phyloP scores from a whole-genome alignment of 2,797 vertebrate genomes.

The Serranus cabrilla region DNA sequence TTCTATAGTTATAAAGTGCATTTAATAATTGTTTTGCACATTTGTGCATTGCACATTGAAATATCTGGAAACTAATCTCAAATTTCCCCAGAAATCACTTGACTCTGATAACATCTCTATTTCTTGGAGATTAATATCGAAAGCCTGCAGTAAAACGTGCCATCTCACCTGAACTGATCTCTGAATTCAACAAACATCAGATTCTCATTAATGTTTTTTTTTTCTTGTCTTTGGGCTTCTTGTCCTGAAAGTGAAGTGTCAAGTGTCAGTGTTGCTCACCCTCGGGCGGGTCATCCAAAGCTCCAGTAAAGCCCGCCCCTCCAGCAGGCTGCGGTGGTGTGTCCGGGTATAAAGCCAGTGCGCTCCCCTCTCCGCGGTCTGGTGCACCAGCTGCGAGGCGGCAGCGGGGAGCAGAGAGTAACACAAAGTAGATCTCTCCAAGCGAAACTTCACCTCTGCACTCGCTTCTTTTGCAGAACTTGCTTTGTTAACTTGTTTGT shows the following conservation, averaged over 20 bases:
- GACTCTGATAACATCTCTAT: background rate
- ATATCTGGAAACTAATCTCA: background rate
- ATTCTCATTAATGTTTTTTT: background rate
- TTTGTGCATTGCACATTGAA: background rate
- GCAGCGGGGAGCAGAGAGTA: conserved; percentile 33
- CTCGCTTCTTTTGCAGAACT: background rate
- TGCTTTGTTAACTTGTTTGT: background rate
- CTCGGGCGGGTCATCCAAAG: conserved; percentile 28
- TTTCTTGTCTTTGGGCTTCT: background rate
- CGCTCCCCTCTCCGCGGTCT: conserved; percentile 57
- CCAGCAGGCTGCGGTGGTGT: background rate
- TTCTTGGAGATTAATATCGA: background rate
- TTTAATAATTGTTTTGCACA: background rate
- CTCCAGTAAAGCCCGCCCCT: conserved; percentile 62
- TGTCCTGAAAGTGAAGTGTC: conserved; percentile 38
- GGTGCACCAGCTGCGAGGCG: conserved; percentile 66
- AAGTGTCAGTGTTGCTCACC: conserved; percentile 28
- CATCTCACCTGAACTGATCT: background rate
- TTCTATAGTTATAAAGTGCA: background rate
- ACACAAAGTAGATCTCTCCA: conserved; percentile 46
- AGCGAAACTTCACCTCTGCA: background rate
- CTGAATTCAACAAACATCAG: background rate
- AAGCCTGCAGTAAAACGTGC: background rate
- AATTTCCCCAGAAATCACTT: too few relatives aligned
- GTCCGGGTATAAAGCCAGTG: conserved; percentile 66